A percentile compares a stretch with the other conserved stretches of the same genome.
Evolutionary conservation across 2,113 vertebrate genomes (phyloP).

Genomic region (Rostratula benghalensis): DNA sequence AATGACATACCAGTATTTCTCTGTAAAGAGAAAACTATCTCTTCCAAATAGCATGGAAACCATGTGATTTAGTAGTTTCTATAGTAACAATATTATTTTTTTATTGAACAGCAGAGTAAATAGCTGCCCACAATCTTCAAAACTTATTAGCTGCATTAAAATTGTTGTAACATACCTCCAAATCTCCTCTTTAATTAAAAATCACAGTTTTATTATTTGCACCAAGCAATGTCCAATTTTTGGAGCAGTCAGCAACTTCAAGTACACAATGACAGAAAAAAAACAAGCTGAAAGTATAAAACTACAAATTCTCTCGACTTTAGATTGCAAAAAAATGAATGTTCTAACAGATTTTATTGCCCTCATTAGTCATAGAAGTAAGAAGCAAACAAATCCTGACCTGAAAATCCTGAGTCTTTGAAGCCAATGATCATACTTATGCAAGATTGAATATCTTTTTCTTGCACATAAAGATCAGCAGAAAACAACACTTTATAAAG

Average conservation of each 20-base stretch:
- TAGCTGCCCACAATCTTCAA: conserved; percentile 46
- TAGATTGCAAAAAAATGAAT: not conserved
- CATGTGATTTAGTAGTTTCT: conserved; percentile 62
- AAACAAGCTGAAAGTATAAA: not conserved
- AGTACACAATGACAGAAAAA: not conserved
- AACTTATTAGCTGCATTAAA: conserved; percentile 55
- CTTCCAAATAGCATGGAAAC: conserved; percentile 16
- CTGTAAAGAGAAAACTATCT: conserved; percentile 26
- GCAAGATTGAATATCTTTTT: not conserved
- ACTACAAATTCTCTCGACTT: not conserved
- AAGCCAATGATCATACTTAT: not conserved
- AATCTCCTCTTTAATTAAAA: not conserved
- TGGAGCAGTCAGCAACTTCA: not conserved
- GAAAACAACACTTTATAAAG: not conserved
- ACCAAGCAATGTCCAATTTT: not conserved
- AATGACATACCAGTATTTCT: conserved; percentile 20
- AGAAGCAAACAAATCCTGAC: not conserved
- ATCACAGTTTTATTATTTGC: not conserved
- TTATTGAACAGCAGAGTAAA: conserved; percentile 60
- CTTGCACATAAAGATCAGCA: not conserved
- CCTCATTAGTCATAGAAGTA: not conserved
- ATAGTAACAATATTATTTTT: conserved; percentile 59
- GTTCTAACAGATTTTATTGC: not conserved
- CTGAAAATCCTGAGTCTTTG: not conserved
- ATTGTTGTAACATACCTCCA: not conserved